These are phyloP conservation scores for Muntiacus reevesi DNA, from an alignment of 2,113 vertebrate species.

Conservation along the genomic window DNA sequence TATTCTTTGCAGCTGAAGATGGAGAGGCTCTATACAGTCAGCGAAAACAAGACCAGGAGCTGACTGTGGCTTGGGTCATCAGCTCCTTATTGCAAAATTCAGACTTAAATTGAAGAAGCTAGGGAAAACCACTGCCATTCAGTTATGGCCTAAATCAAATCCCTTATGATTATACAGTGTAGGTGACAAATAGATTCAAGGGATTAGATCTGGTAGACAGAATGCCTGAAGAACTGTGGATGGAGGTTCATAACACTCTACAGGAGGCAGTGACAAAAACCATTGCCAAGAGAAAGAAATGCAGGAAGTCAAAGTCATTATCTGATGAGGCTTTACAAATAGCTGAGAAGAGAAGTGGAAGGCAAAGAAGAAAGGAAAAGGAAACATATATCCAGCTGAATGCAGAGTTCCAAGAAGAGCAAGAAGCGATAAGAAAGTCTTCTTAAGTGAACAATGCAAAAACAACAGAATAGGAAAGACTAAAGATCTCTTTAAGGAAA, in stretches of 20 bases:
- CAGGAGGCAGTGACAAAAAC: neutral
- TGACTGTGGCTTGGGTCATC: neutral
- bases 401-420: neutral
- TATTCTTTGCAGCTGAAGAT: neutral
- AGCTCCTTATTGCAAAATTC: neutral
- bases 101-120: neutral
- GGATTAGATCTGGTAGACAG: neutral
- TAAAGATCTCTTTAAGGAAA: neutral
- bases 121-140: neutral
- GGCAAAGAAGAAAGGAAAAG: neutral
- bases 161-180: neutral
- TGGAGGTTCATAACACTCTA: neutral
- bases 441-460: neutral
- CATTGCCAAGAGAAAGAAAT: neutral
- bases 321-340: neutral
- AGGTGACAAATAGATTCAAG: neutral
- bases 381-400: neutral
- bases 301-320: neutral
- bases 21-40: neutral
- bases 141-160: neutral
- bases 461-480: neutral
- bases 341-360: neutral
- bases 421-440: neutral
- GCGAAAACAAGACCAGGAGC: neutral
- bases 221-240: neutral